Conservation (phyloP, 2,888 invertebrate genomes). For the Parnassius glacialis region DNA sequence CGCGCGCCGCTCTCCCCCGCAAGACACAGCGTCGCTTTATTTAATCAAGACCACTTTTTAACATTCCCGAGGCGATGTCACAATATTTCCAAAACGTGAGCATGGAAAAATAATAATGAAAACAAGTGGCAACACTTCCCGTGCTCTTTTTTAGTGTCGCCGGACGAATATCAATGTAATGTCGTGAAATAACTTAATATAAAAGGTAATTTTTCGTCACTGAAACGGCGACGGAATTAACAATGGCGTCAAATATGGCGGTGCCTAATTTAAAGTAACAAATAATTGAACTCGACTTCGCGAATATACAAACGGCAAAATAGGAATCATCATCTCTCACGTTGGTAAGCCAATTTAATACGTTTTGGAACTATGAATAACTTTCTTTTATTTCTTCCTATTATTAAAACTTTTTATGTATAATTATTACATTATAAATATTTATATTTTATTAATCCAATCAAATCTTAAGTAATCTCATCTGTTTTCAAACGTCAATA, state of each 20-base stretch:
- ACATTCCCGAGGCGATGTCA: slow-evolving; percentile 61
- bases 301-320: too few species aligned
- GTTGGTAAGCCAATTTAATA: too few species aligned
- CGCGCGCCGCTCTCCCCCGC: slow-evolving; percentile 35
- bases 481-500: too few species aligned
- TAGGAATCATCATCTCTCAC: too few species aligned
- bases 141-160: slow-evolving; percentile 37
- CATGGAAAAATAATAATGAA: slow-evolving; percentile 43
- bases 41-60: slow-evolving; percentile 78
- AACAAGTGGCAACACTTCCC: slow-evolving; percentile 45
- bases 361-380: too few species aligned
- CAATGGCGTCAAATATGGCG: slow-evolving; percentile 2
- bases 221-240: slow-evolving; percentile 12
- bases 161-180: slow-evolving; percentile 34
- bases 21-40: slow-evolving; percentile 67
- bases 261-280: too few species aligned
- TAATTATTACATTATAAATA: too few species aligned
- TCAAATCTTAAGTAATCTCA: too few species aligned
- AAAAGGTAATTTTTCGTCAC: slow-evolving; percentile 17
- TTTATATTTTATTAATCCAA: too few species aligned
- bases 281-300: too few species aligned
- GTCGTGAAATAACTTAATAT: slow-evolving; percentile 5
- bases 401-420: too few species aligned
- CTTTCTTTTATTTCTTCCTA: too few species aligned
- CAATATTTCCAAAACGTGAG: slow-evolving; percentile 58